Percentiles rank a stretch among this genome's conserved stretches.
Conservation (phyloP, 2,888 invertebrate genomes). For the Apantesis nais region DNA sequence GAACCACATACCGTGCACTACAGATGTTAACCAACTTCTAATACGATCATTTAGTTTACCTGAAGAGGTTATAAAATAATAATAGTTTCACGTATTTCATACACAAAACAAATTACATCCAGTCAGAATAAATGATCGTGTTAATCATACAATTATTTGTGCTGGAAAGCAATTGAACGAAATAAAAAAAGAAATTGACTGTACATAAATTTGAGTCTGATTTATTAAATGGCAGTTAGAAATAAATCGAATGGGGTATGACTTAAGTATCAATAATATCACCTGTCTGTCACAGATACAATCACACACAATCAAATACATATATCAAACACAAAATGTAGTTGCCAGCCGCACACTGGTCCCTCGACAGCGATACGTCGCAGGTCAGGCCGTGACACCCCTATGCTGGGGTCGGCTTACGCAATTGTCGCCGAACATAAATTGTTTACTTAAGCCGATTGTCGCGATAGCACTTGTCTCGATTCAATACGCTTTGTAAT, state of each 20-base stretch:
- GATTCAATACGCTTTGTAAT: constrained; percentile 9
- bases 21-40: too few species aligned
- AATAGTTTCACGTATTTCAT: too few species aligned
- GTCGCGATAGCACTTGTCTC: constrained; percentile 20
- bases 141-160: too few species aligned
- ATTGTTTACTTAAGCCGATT: constrained; percentile 31
- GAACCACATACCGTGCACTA: too few species aligned
- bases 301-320: constrained; percentile 1
- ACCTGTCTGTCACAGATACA: neutral
- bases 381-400: constrained; percentile 21
- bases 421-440: constrained; percentile 32
- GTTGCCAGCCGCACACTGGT: neutral
- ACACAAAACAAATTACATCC: too few species aligned
- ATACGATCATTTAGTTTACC: too few species aligned
- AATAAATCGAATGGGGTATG: neutral
- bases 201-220: neutral
- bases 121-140: too few species aligned
- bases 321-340: neutral
- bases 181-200: too few species aligned
- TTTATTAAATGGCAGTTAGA: neutral
- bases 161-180: too few species aligned
- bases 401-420: constrained; percentile 25
- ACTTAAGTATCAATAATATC: neutral
- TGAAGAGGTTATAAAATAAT: too few species aligned
- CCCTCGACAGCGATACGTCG: neutral